Conservation (phyloP, 2,113 vertebrate genomes). For the Leuciscus idus region DNA sequence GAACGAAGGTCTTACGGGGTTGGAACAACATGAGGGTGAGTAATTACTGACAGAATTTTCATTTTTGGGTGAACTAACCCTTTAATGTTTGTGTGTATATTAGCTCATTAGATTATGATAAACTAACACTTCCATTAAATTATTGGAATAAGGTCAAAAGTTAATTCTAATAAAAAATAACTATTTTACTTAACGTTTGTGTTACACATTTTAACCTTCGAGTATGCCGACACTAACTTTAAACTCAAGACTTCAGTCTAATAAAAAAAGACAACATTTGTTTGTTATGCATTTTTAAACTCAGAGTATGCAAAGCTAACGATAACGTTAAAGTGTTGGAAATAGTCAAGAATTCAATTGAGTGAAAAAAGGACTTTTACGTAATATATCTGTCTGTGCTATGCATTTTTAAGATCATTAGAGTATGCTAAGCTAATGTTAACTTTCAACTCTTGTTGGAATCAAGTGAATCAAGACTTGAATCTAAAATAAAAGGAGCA, state of each 20-base stretch:
- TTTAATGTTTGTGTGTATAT: not conserved
- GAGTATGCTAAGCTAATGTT: not conserved
- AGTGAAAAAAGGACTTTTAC: not conserved
- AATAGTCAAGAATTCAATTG: not conserved
- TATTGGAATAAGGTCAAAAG: not conserved
- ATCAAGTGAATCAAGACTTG: not conserved
- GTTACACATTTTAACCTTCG: too few relatives aligned
- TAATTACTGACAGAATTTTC: too few relatives aligned
- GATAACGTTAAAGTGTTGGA: not conserved
- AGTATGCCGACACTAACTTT: not conserved
- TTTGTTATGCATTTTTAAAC: not conserved
- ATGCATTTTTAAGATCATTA: not conserved
- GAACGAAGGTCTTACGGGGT: too few relatives aligned
- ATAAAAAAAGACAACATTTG: not conserved
- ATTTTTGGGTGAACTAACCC: too few relatives aligned
- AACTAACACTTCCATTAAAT: not conserved
- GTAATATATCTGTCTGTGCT: too few relatives aligned
- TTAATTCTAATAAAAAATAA: not conserved
- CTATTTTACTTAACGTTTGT: not conserved
- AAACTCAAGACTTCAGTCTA: not conserved
- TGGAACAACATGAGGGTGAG: too few relatives aligned
- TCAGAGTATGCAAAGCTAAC: not conserved
- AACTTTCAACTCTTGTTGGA: not conserved
- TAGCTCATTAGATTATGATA: not conserved
- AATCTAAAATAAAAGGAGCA: not conserved